These are phyloP conservation scores for Sebastes reedi DNA, from an alignment of 2,797 vertebrate species.

Conservation along the genomic window DNA sequence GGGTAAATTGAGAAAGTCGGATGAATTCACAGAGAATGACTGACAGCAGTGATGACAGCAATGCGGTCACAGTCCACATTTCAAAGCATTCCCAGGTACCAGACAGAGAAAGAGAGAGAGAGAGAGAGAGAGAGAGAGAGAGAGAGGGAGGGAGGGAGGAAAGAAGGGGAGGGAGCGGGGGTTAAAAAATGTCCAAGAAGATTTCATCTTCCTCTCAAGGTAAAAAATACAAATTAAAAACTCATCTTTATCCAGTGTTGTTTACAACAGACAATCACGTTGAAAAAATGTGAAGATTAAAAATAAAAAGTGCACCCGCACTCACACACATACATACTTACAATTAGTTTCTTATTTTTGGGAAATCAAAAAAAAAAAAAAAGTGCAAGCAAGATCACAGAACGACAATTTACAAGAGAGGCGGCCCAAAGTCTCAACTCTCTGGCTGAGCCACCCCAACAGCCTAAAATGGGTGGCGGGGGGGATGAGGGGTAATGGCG, in stretches of 20 bases:
- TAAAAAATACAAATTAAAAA: slow-evolving; percentile 78
- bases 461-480: not conserved
- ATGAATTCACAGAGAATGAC: slow-evolving; percentile 81
- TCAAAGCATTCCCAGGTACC: slow-evolving; percentile 75
- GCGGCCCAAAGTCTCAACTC: slow-evolving; percentile 50
- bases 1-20: slow-evolving; percentile 69
- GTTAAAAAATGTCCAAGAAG: slow-evolving; percentile 69
- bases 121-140: not conserved
- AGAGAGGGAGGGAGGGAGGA: not conserved
- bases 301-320: slow-evolving; percentile 57
- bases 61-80: slow-evolving; percentile 72
- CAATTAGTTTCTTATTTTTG: slow-evolving; percentile 70
- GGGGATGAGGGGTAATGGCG: slow-evolving; percentile 12
- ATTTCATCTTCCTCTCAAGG: slow-evolving; percentile 71
- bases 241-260: slow-evolving; percentile 66
- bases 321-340: slow-evolving; percentile 58
- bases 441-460: slow-evolving; percentile 8
- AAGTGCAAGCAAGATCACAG: slow-evolving; percentile 82
- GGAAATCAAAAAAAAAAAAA: slow-evolving; percentile 40
- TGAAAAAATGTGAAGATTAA: slow-evolving; percentile 52
- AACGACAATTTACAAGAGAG: slow-evolving; percentile 77
- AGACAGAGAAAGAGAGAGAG: slow-evolving; percentile 34
- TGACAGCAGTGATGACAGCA: slow-evolving; percentile 73
- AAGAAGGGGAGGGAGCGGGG: not conserved
- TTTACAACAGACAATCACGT: slow-evolving; percentile 75